These are phyloP conservation scores for Molanna angustata DNA, from an alignment of 2,888 invertebrate species.

Conservation along the genomic window DNA sequence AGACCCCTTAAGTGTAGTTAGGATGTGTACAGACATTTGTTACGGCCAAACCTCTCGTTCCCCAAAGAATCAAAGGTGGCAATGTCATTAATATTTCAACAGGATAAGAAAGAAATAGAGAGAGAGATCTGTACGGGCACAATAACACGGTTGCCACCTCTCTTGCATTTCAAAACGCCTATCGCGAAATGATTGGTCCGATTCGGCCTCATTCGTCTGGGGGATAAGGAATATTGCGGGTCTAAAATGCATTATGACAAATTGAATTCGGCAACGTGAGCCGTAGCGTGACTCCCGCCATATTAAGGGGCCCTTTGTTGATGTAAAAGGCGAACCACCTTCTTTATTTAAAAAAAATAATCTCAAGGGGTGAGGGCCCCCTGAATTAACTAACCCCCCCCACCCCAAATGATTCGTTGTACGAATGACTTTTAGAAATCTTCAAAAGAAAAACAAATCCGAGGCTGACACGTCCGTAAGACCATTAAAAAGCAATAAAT, in stretches of 20 bases:
- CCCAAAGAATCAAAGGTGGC: constrained; percentile 30
- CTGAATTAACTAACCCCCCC: not conserved
- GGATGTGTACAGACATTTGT: constrained; percentile 22
- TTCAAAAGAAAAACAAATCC: too few species aligned
- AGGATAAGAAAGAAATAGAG: constrained; percentile 15
- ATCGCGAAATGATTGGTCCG: constrained; percentile 18
- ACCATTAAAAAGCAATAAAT: too few species aligned
- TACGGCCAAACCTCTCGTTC: constrained; percentile 21
- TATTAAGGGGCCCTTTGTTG: constrained; percentile 12
- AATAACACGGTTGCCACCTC: not conserved
- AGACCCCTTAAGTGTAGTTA: constrained; percentile 5
- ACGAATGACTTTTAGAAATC: too few species aligned
- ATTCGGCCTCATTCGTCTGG: constrained; percentile 13
- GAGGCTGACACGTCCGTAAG: too few species aligned
- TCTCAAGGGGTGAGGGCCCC: constrained; percentile 8
- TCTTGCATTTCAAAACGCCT: not conserved
- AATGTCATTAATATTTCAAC: constrained; percentile 29
- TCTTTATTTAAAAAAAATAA: constrained; percentile 18
- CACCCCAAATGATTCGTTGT: too few species aligned
- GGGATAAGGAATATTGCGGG: too few species aligned
- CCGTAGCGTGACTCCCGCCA: constrained; percentile 18
- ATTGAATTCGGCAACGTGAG: constrained; percentile 25
- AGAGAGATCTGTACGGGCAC: constrained; percentile 1
- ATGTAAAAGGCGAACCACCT: too few species aligned
- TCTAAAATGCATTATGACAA: constrained; percentile 22